These are phyloP conservation scores for Tachyglossus aculeatus DNA, from an alignment of 2,797 vertebrate species.

Conservation along the genomic window DNA sequence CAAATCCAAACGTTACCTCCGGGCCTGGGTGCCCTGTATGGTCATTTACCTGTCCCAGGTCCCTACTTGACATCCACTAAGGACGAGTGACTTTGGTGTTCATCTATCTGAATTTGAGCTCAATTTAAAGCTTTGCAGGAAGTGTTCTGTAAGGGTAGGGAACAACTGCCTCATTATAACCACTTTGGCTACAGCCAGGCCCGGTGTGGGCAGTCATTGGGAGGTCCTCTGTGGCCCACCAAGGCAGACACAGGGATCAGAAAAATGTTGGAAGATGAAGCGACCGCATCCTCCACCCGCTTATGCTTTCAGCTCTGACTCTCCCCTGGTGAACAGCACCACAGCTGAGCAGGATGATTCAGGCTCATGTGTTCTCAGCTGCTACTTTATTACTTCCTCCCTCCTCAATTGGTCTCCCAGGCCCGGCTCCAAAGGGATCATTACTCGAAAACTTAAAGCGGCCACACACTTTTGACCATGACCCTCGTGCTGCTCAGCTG, in stretches of 20 bases:
- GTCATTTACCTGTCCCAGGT: too few species aligned
- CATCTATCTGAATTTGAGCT: too few species aligned
- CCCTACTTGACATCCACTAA: too few species aligned
- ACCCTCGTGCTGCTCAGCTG: not conserved
- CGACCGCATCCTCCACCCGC: not conserved
- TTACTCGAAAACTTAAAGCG: not conserved
- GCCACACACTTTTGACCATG: not conserved
- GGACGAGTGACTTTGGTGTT: too few species aligned
- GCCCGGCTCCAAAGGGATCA: not conserved
- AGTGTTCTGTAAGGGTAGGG: not conserved
- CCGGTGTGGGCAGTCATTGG: not conserved
- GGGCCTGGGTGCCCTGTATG: too few species aligned
- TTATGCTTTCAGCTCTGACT: not conserved
- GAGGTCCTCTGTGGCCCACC: not conserved
- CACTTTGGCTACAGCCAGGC: not conserved
- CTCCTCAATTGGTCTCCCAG: not conserved
- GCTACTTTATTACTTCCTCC: not conserved
- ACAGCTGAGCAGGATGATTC: not conserved
- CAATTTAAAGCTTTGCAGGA: conserved; percentile 13
- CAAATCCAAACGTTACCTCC: too few species aligned
- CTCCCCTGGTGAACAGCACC: not conserved
- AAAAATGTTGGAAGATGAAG: not conserved
- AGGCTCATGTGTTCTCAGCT: not conserved
- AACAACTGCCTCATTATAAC: not conserved
- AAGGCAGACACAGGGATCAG: not conserved